Percentiles rank a stretch among this genome's conserved stretches.
phyloP scores from a whole-genome alignment of 2,113 vertebrate species.

The Hippolais icterina region DNA sequence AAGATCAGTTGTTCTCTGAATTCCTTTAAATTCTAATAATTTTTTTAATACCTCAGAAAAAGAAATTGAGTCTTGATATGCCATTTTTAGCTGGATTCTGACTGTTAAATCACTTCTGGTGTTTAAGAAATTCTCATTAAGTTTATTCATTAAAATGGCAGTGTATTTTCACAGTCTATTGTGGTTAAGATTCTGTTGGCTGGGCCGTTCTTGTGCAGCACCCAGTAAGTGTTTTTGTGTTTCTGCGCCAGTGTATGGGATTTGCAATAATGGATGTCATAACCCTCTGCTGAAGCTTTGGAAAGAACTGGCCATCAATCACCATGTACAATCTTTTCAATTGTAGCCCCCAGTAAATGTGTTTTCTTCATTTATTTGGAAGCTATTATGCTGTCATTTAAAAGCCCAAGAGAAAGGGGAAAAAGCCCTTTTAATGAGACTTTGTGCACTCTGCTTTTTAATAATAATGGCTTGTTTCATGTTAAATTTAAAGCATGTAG shows the following conservation, averaged over 20 bases:
- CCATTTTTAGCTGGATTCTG: neutral
- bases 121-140: neutral
- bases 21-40: neutral
- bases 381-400: slow-evolving; percentile 12
- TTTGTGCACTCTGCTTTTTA: neutral
- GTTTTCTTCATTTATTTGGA: slow-evolving; percentile 46
- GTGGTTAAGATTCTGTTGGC: neutral
- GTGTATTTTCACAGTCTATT: neutral
- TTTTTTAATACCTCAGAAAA: neutral
- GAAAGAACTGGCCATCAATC: slow-evolving; percentile 42
- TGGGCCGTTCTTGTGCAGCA: neutral
- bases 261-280: slow-evolving; percentile 59
- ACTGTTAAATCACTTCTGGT: neutral
- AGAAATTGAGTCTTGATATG: neutral
- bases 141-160: neutral
- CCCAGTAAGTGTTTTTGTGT: neutral
- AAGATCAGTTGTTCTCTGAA: neutral
- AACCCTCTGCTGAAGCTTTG: slow-evolving; percentile 22
- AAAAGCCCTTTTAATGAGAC: neutral
- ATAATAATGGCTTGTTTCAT: neutral
- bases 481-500: neutral
- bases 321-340: neutral
- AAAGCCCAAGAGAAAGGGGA: neutral
- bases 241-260: slow-evolving; percentile 3
- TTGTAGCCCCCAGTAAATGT: slow-evolving; percentile 16